Evolutionary conservation across 2,888 invertebrate genomes (phyloP).

Genomic region (Tolmerus cingulatus): DNA sequence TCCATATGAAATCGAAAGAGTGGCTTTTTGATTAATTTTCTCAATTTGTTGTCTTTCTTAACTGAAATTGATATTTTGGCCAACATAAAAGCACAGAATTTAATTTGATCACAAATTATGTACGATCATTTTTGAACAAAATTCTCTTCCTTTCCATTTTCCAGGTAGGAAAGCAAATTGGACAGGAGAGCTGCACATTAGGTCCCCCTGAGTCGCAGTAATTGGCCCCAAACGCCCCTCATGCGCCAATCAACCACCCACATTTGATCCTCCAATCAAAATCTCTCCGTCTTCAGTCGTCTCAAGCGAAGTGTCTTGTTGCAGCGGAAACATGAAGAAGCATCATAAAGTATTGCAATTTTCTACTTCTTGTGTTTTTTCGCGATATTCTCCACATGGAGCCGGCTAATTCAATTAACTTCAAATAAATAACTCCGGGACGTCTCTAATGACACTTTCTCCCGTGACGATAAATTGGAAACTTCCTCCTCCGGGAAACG

Average conservation of each 20-base stretch:
- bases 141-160: not conserved
- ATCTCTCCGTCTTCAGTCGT: not conserved
- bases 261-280: not conserved
- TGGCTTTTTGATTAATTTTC: too few relatives aligned
- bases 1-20: too few relatives aligned
- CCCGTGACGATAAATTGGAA: constrained; percentile 25
- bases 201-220: not conserved
- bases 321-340: not conserved
- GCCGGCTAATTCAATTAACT: constrained; percentile 32
- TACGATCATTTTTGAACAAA: too few relatives aligned
- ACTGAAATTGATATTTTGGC: too few relatives aligned
- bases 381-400: not conserved
- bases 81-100: too few relatives aligned
- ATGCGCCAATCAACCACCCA: not conserved
- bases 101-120: too few relatives aligned
- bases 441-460: constrained; percentile 1
- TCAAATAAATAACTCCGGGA: constrained; percentile 3
- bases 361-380: not conserved
- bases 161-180: not conserved
- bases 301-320: not conserved
- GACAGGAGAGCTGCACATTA: not conserved
- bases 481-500: constrained; percentile 15
- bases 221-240: not conserved
- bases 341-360: not conserved
- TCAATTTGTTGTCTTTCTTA: too few relatives aligned